Percentiles rank a stretch among this genome's conserved stretches.
Conservation (phyloP, 2,113 vertebrate genomes). For the Crotalus viridis region DNA sequence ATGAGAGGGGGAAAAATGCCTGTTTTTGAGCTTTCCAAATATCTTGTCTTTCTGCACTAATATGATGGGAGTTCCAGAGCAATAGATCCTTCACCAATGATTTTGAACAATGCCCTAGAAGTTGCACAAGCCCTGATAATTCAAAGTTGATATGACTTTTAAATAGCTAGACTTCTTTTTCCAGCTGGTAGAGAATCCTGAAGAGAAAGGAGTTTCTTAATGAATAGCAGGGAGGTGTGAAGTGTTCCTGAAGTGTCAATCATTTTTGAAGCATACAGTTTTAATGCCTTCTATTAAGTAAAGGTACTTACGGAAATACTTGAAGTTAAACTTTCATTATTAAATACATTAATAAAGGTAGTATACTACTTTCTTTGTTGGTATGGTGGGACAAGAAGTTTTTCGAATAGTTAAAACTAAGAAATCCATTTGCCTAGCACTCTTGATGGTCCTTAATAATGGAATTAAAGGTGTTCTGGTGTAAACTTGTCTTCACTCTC, state of each 20-base stretch:
- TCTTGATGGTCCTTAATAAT: constrained; percentile 83
- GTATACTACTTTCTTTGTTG: background rate
- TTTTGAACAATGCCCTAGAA: background rate
- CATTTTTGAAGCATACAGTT: background rate
- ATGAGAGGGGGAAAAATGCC: background rate
- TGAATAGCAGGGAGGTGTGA: background rate
- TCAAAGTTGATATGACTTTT: background rate
- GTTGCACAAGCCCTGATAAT: background rate
- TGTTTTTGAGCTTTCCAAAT: background rate
- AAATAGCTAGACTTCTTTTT: background rate
- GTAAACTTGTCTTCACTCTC: constrained; percentile 94
- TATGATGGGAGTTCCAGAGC: background rate
- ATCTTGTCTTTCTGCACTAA: background rate
- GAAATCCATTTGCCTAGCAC: constrained; percentile 62
- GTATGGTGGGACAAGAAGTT: background rate
- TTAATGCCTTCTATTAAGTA: background rate
- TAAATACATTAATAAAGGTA: constrained; percentile 15
- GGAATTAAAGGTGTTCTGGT: constrained; percentile 82
- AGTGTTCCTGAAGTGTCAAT: background rate
- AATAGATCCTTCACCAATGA: background rate
- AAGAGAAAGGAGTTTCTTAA: background rate
- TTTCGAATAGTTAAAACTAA: background rate
- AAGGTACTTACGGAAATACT: background rate
- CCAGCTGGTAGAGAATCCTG: background rate
- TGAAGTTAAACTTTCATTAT: background rate